Conservation (phyloP, 2,797 vertebrate species). For the Smutsia gigantea region DNA sequence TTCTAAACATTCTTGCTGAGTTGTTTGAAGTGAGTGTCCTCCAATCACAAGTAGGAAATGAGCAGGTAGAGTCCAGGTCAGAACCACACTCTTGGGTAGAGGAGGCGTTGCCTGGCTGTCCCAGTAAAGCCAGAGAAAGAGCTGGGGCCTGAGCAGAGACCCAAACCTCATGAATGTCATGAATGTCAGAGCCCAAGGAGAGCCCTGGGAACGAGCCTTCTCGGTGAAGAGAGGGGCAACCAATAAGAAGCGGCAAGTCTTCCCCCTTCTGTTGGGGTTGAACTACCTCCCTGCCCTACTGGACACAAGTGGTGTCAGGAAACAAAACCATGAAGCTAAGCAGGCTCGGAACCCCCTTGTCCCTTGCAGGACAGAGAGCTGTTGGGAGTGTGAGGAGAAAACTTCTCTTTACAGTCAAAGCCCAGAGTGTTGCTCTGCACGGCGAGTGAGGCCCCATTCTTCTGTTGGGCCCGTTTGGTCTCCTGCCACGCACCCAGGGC, state of each 20-base stretch:
- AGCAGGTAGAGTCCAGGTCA: background rate
- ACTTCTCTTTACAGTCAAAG: background rate
- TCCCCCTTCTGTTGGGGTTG: constrained; percentile 35
- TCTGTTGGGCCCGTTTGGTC: background rate
- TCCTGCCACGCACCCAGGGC: background rate
- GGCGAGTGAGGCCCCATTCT: background rate
- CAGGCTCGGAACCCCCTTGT: background rate
- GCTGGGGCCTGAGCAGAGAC: background rate
- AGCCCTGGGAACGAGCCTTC: background rate
- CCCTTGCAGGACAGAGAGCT: background rate
- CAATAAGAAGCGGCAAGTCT: constrained; percentile 27
- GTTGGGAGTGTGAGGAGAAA: background rate
- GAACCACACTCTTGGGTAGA: background rate
- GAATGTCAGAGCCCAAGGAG: background rate
- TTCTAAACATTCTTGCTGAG: background rate
- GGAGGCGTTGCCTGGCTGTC: background rate
- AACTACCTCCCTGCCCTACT: constrained; percentile 62
- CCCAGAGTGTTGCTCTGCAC: background rate
- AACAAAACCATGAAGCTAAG: background rate
- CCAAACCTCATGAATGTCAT: background rate
- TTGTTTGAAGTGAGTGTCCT: background rate
- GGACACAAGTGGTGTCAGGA: constrained; percentile 21
- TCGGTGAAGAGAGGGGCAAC: background rate
- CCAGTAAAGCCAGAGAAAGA: constrained; percentile 4
- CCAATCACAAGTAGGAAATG: background rate